Conservation (phyloP, 1,140 invertebrate species). For the Drosophila lowei region DNA sequence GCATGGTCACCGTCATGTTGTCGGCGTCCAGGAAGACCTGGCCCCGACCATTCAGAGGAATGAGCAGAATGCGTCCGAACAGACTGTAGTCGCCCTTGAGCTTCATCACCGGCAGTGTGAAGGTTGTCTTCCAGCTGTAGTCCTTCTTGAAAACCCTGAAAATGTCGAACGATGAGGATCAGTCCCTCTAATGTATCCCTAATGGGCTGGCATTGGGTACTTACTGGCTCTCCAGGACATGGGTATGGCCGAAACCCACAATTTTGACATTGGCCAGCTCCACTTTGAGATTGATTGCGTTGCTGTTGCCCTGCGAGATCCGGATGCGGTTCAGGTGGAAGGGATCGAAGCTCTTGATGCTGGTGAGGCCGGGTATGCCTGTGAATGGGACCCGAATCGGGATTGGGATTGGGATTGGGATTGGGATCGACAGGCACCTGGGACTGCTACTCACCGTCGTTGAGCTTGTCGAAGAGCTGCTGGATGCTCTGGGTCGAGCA, state of each 20-base stretch:
- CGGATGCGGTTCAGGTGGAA: slow-evolving; percentile 86
- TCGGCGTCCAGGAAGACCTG: slow-evolving; percentile 87
- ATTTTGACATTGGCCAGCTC: slow-evolving; percentile 87
- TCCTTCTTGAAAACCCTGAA: slow-evolving; percentile 85
- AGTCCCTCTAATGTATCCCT: too few relatives aligned
- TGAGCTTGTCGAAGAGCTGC: slow-evolving; percentile 86
- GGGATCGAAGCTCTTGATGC: slow-evolving; percentile 86
- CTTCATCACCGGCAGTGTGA: slow-evolving; percentile 86
- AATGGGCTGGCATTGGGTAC: too few relatives aligned
- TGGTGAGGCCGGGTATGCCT: slow-evolving; percentile 82
- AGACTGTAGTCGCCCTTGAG: slow-evolving; percentile 88
- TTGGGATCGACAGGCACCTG: not conserved
- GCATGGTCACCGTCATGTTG: slow-evolving; percentile 85
- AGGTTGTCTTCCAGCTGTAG: slow-evolving; percentile 87
- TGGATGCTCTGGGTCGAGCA: slow-evolving; percentile 87
- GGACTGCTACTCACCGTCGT: slow-evolving; percentile 70
- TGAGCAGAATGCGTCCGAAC: slow-evolving; percentile 87
- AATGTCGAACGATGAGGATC: not conserved
- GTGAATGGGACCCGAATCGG: not conserved
- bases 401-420: not conserved
- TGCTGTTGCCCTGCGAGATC: slow-evolving; percentile 86
- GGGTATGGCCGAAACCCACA: slow-evolving; percentile 86
- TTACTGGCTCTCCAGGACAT: slow-evolving; percentile 86
- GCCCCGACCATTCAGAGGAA: slow-evolving; percentile 88
- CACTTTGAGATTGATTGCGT: slow-evolving; percentile 88